Evolutionary conservation across 2,888 invertebrate genomes (phyloP), one percentile per base, ranked within the genome.

Genomic region (Diploptera punctata): DNA sequence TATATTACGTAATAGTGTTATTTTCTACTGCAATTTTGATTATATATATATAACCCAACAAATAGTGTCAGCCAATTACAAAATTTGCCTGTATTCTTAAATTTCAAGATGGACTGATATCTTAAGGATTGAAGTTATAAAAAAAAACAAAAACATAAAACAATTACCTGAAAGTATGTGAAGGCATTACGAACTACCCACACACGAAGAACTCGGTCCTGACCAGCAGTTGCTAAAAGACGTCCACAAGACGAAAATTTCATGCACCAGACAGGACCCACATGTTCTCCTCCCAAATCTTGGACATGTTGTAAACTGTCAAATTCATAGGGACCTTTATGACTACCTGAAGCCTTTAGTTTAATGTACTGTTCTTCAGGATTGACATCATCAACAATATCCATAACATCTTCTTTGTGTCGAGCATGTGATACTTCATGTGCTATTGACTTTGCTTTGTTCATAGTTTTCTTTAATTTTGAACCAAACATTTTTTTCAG

Each of bases 201-300:
- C 76, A 99, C 93, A 57, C 98, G 87, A 73, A 99, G 86, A 75
- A 97, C 90, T 77, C 93, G 91, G 85, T 99, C 99, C 86, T 99
- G 98, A 0, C 99, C 99, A 70, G 98, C 99, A 0, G 98, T 98
- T 29, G 99, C 99, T 79, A 99, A 84, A 75, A 99, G 86, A 16
- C 97, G 88, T 0, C 98, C 98, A 85, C 98, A 99, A 71, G 93
- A 93, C 71, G 97, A 98, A 83, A 98, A 99, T 84, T 97, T 97
- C 93, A 99, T 97, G 80, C 97, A 97, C 99, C 99, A 99, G 77
- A 99, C 95, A 1, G 99, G 97, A 60, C 97, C 97, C 13, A 90
- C 89, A 82, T 98, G 97, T 72, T 92, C 94, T 1, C 91, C 91
- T 73, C 90, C 90, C 78, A 97, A 86, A 80, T 94, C 93, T 87